These are phyloP conservation scores for Trissonchulus latispiculum DNA, from an alignment of 2,888 invertebrate genomes.

Conservation along the genomic window DNA sequence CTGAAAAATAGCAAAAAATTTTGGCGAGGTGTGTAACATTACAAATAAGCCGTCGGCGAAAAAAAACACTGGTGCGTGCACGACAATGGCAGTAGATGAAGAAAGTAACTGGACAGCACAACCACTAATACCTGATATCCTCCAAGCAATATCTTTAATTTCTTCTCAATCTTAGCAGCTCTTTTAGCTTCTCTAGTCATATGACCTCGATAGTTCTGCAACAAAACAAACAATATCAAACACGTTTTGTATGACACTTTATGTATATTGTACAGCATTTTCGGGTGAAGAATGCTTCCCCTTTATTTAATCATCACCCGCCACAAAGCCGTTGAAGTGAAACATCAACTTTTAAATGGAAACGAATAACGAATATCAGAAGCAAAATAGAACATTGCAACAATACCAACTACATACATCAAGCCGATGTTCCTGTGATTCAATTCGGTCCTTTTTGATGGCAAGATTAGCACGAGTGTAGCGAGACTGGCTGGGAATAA, in stretches of 20 bases:
- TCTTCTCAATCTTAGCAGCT: constrained; percentile 95
- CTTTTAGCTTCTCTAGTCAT: constrained; percentile 95
- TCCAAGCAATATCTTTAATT: constrained; percentile 83
- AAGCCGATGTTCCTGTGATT: constrained; percentile 78
- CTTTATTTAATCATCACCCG: no score
- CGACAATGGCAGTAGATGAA: not conserved
- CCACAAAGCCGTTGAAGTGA: no score
- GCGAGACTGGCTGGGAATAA: constrained; percentile 76
- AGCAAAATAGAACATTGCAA: no score
- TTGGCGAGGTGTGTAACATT: no score
- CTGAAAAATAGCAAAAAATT: no score
- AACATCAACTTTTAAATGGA: no score
- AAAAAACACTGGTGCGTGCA: not conserved
- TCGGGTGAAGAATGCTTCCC: no score
- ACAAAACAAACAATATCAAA: constrained; percentile 22
- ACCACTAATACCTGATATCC: constrained; percentile 71
- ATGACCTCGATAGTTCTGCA: constrained; percentile 69
- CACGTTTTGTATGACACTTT: not conserved
- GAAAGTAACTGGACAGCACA: not conserved
- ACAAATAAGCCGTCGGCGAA: no score
- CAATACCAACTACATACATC: no score
- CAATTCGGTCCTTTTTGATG: constrained; percentile 86
- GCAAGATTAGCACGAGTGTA: constrained; percentile 89
- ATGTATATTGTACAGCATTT: no score
- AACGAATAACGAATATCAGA: no score